Evolutionary conservation across 2,113 vertebrate genomes (phyloP).

Genomic region (Xyliphius kryptos): DNA sequence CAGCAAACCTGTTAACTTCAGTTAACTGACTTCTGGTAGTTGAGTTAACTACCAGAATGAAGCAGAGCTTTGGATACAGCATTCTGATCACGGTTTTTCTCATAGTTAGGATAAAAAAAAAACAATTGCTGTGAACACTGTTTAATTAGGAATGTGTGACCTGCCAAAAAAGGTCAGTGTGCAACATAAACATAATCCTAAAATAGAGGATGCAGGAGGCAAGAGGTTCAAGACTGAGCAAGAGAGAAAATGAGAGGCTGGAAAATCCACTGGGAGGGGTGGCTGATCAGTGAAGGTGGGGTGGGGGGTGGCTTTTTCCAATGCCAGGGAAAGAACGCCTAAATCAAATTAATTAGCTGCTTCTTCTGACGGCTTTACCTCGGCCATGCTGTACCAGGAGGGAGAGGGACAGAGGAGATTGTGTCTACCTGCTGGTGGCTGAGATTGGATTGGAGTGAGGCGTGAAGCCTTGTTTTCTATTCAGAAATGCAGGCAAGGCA

Average conservation of each 20-base stretch:
- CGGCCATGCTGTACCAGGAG: constrained; percentile 63
- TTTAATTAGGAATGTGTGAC: not conserved
- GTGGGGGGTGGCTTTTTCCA: constrained; percentile 60
- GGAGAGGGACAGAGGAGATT: constrained; percentile 26
- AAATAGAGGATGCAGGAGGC: constrained; percentile 13
- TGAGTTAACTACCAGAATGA: too few species aligned
- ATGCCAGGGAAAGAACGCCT: constrained; percentile 62
- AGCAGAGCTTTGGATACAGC: too few species aligned
- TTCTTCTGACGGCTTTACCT: constrained; percentile 72
- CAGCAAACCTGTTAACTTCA: too few species aligned
- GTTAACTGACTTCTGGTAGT: too few species aligned
- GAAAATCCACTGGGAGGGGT: constrained; percentile 70
- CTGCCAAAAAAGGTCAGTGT: not conserved
- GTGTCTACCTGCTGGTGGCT: constrained; percentile 8
- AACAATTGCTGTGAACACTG: not conserved
- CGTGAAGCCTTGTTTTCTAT: constrained; percentile 58
- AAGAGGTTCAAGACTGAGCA: constrained; percentile 25
- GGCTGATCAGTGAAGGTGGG: constrained; percentile 50
- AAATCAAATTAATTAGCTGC: constrained; percentile 80
- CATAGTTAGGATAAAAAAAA: too few species aligned
- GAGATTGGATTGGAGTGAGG: constrained; percentile 25
- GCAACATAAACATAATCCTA: not conserved
- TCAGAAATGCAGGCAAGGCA: constrained; percentile 45
- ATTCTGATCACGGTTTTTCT: too few species aligned
- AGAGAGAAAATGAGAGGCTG: constrained; percentile 55